Evolutionary conservation across 53 echinoderm and acorn worm species (phyloP), one percentile per base, ranked within the genome.

Genomic region (Echinarachnius parma): DNA sequence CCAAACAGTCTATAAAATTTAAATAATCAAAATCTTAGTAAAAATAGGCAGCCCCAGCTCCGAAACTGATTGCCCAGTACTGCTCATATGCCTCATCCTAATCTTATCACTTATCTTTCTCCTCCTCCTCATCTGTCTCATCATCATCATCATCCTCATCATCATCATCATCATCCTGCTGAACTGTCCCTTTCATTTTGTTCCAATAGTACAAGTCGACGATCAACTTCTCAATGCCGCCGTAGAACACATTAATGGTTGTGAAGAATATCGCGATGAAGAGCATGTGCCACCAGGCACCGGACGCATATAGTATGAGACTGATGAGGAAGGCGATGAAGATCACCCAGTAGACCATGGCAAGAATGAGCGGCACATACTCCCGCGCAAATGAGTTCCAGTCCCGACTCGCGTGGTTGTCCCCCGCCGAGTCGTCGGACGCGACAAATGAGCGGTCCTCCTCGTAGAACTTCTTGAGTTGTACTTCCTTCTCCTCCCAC

Each of bases 401-500:
- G 39, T 4, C 4, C 49, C 32, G 28, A 18, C 69, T 26, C 27
- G 22, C 23, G 14, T 22, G 44, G n/a, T n/a, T n/a, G 21, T 68
- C 63, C 42, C 55, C 36, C n/a, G n/a, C n/a, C 31, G 56, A 60
- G 48, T 60, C 79, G 49, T 58, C 75, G 16, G 26, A 55, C 34
- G 28, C 76, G 59, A 75, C 82, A 10, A 93, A 79, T 36, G 28
- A 50, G 10, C 28, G 52, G 55, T 89, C 77, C 29, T 77, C 53
- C 15, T 55, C 75, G 84, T 94, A 94, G 54, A 84, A 94, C 60
- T 75, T 21, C 23, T 60, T 50, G 14, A 94, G 80, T 22, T 78
- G 69, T 3, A 74, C 78, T 39, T 94, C 93, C 58, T 93, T 93
- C 66, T 87, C 87, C 36, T 59, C 47, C 95, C 95, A 94, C 19